Base-by-base conservation (phyloP, 1,140 invertebrate genomes). In the Platorchestia sp. region DNA sequence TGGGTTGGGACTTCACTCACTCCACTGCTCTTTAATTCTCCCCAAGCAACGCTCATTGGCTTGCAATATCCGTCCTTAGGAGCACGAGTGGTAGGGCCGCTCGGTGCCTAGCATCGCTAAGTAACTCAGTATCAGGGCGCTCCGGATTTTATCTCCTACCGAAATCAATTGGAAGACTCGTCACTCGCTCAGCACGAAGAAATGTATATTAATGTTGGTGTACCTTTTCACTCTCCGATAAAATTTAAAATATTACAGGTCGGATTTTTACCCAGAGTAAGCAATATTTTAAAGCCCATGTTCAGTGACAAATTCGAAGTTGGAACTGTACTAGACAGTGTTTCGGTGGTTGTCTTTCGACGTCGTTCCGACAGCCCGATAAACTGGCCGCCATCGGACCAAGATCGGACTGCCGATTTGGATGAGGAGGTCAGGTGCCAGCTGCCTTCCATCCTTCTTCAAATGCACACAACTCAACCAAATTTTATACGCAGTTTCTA, bases 21-120 rank as follows among this genome's bases (percentile, higher is more conserved):
- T 93, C 91, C 87, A 45, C 5, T 90, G 87, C 87, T 93, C 91
- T 45, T 44, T 44, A 45, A 45, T 93, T 93, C 91, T 93, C 40
- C 43, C 7, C 91, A 19, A 45, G 91, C 44, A 93, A 89, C 41
- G 87, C 45, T 93, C 36, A 93, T 93, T 93, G 91, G 44, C 91
- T 93, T 93, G 91, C 91, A 93, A 93, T 93, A 93, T 93, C 91
- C 91, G 91, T 93, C 91, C 91, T 93, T 93, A 93, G 43, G 91
- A n/a, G 43, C 91, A 44, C 89, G 41, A 44, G 91, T 93, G 45
- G 91, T 44, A 93, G 91, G 45, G 91, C 36, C 36, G 91, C 36
- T 44, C 3, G 91, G 36, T 93, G 91, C 43, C 36, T 10, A 45
- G 91, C 91, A 93, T 93, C 91, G 19, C 91, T 45, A 93, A 93